Percentiles rank a stretch among this genome's conserved stretches.
Conservation (phyloP, 1,140 invertebrate species). For the Aethina tumida region DNA sequence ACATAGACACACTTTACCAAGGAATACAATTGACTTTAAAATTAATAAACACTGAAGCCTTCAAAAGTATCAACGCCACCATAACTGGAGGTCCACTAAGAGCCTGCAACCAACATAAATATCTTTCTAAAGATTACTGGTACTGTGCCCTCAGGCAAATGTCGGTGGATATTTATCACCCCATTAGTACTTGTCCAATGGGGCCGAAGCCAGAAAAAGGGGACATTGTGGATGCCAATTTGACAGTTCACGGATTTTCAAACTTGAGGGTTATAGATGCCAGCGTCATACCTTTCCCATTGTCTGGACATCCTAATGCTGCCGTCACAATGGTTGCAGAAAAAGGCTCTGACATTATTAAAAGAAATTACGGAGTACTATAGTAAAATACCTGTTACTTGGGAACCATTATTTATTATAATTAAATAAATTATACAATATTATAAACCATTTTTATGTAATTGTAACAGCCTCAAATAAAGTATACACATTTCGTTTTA, state of each 20-base stretch:
- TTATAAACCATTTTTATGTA: too few relatives aligned
- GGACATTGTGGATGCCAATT: conserved; percentile 42
- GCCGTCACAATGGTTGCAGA: conserved; percentile 52
- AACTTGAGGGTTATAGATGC: conserved; percentile 55
- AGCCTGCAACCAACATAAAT: too few relatives aligned
- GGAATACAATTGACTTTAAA: conserved; percentile 4
- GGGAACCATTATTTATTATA: too few relatives aligned
- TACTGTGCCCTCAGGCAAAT: too few relatives aligned
- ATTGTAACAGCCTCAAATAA: too few relatives aligned
- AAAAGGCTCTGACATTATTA: conserved; percentile 38
- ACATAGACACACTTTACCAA: conserved; percentile 4
- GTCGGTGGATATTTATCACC: background rate
- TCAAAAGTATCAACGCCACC: conserved; percentile 5
- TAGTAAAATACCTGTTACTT: too few relatives aligned
- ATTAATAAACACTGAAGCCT: conserved; percentile 3
- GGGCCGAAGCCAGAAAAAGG: conserved; percentile 35
- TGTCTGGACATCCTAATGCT: conserved; percentile 53
- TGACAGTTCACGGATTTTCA: conserved; percentile 31
- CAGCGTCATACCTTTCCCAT: conserved; percentile 52
- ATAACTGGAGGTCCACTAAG: too few relatives aligned
- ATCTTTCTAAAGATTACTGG: too few relatives aligned
- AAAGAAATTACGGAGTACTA: conserved; percentile 23
- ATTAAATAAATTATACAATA: too few relatives aligned
- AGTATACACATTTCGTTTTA: too few relatives aligned
- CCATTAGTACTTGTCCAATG: background rate